A percentile compares a stretch with the other conserved stretches of the same genome.
phyloP scores from a whole-genome alignment of 2,113 vertebrate genomes.

The Alexandromys fortis region DNA sequence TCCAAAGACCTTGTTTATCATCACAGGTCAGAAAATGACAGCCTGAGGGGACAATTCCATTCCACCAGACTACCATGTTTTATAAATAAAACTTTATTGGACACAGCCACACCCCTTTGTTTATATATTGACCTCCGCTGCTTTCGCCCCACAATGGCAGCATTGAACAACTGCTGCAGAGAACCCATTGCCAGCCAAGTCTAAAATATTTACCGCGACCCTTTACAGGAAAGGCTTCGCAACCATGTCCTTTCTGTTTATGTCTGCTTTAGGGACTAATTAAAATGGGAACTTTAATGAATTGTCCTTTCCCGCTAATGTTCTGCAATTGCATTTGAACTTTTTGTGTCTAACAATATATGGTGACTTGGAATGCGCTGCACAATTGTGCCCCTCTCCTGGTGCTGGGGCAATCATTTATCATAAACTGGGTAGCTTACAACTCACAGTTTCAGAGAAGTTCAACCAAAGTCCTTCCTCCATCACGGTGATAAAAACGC shows the following conservation, averaged over 20 bases:
- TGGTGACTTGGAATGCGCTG: background rate
- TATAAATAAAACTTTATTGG: conserved; percentile 49
- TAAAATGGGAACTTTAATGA: conserved; percentile 4
- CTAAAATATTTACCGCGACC: conserved; percentile 41
- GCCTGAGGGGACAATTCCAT: background rate
- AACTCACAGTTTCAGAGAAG: conserved; percentile 17
- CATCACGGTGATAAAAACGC: background rate
- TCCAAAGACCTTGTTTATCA: background rate
- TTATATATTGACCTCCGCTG: background rate
- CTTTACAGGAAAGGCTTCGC: conserved; percentile 19
- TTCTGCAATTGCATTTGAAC: background rate
- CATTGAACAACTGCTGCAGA: background rate
- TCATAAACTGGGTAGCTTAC: background rate
- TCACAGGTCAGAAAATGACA: background rate
- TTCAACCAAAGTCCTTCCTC: background rate
- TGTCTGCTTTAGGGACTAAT: conserved; percentile 47
- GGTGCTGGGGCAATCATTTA: background rate
- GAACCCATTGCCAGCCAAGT: background rate
- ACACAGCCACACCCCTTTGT: background rate
- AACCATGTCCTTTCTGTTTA: background rate
- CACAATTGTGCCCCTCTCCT: background rate
- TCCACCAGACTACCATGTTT: background rate
- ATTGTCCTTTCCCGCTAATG: conserved; percentile 16
- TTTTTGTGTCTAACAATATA: conserved; percentile 9
- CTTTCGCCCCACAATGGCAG: background rate